Evolutionary conservation across 2,888 invertebrate genomes (phyloP).

Genomic region (Lasioglossum marginatum): DNA sequence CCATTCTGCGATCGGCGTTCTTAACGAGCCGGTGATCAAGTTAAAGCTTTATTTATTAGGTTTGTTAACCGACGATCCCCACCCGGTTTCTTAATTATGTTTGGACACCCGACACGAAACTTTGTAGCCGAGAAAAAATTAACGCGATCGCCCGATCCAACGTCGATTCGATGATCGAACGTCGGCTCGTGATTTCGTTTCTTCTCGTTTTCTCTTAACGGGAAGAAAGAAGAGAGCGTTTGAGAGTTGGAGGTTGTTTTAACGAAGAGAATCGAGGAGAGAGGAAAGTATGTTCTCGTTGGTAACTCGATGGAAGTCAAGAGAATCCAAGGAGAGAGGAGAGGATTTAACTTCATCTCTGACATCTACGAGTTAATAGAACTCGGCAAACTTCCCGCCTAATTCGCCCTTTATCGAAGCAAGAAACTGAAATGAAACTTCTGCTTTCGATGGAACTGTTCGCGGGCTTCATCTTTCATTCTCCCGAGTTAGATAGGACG

Average conservation of each 20-base stretch:
- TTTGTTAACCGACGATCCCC: not conserved
- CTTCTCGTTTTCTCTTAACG: not conserved
- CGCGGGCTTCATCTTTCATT: not conserved
- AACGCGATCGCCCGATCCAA: not conserved
- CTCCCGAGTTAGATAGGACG: not conserved
- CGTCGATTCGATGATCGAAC: not conserved
- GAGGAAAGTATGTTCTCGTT: not conserved
- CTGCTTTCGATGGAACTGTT: slow-evolving; percentile 2
- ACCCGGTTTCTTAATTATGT: not conserved
- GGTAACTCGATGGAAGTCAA: not conserved
- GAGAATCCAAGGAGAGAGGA: not conserved
- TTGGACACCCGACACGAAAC: not conserved
- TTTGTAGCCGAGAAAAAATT: not conserved
- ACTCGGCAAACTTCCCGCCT: not conserved
- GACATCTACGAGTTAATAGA: not conserved
- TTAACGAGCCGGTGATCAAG: slow-evolving; percentile 17
- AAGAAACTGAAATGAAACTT: slow-evolving; percentile 18
- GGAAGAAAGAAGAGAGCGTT: not conserved
- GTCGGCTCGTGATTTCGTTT: not conserved
- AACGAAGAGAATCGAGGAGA: not conserved
- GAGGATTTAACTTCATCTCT: not conserved
- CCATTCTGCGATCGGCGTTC: not conserved
- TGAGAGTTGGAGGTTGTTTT: not conserved
- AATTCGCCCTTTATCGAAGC: slow-evolving; percentile 8
- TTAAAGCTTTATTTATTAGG: slow-evolving; percentile 17